These are phyloP conservation scores for Salvelinus sp. DNA, from an alignment of 2,113 vertebrate species.

Conservation along the genomic window DNA sequence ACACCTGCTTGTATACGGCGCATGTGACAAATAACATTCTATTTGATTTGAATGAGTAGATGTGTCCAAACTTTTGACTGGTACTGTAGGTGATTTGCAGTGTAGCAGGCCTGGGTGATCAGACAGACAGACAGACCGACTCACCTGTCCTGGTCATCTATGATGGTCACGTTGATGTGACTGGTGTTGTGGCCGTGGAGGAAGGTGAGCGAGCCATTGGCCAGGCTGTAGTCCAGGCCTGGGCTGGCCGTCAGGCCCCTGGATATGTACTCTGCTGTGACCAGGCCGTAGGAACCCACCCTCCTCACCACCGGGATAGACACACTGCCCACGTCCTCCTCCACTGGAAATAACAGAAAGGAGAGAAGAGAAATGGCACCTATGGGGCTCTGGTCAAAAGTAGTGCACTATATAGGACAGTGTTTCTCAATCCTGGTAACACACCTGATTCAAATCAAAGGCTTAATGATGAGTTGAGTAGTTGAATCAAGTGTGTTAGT, in stretches of 20 bases:
- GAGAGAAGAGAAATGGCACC: not conserved
- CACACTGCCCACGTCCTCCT: slow-evolving; percentile 80
- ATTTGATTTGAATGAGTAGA: no score
- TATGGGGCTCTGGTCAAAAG: no score
- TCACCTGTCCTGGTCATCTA: slow-evolving; percentile 80
- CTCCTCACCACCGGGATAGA: slow-evolving; percentile 83
- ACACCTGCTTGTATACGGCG: no score
- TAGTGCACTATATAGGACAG: no score
- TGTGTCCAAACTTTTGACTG: no score
- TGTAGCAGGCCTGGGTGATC: no score
- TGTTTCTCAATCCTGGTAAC: no score
- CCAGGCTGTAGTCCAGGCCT: slow-evolving; percentile 74
- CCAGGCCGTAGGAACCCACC: slow-evolving; percentile 75
- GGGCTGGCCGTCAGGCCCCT: slow-evolving; percentile 79
- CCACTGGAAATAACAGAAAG: slow-evolving; percentile 72
- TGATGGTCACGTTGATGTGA: slow-evolving; percentile 86
- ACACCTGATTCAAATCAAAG: no score
- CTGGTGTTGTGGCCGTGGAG: slow-evolving; percentile 81
- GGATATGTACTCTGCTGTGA: slow-evolving; percentile 80
- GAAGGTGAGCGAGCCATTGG: slow-evolving; percentile 80
- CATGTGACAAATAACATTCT: no score
- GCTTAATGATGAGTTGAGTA: no score
- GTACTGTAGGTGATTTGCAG: no score
- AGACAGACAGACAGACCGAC: not conserved
- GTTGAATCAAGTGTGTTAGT: no score